phyloP scores from a whole-genome alignment of 2,888 invertebrate genomes.

The Girardia tigrina region DNA sequence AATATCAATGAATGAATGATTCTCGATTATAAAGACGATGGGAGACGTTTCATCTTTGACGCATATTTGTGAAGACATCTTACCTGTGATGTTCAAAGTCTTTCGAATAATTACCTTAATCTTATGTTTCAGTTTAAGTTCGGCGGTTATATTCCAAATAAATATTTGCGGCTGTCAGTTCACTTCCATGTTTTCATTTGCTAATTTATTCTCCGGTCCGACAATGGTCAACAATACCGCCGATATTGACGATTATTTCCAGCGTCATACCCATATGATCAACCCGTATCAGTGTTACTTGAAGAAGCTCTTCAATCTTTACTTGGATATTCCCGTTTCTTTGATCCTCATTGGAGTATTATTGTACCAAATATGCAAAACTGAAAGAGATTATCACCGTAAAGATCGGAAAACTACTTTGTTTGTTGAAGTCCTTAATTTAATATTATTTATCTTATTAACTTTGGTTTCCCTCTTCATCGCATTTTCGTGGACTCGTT shows the following conservation, averaged over 20 bases:
- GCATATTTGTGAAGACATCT: not conserved
- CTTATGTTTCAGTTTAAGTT: not conserved
- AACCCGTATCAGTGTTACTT: not conserved
- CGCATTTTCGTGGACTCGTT: not conserved
- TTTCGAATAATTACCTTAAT: not conserved
- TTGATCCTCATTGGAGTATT: not conserved
- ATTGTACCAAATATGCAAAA: not conserved
- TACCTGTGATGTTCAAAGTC: not conserved
- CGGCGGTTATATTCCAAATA: not conserved
- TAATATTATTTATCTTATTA: not conserved
- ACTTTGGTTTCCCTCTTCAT: not conserved
- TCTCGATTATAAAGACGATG: not conserved
- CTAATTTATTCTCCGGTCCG: not conserved
- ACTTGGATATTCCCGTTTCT: not conserved
- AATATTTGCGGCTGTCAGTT: conserved; percentile 4
- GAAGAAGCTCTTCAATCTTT: not conserved
- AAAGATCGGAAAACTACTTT: not conserved
- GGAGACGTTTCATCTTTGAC: not conserved
- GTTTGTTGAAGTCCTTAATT: not conserved
- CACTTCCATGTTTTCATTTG: not conserved
- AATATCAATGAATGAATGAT: no score
- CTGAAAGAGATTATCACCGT: not conserved
- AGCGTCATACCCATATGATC: not conserved
- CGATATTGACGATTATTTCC: not conserved
- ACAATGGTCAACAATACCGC: not conserved